Evolutionary conservation across 2,113 vertebrate species (phyloP), one percentile per base, ranked within the genome.

Genomic region (Petromus typicus): DNA sequence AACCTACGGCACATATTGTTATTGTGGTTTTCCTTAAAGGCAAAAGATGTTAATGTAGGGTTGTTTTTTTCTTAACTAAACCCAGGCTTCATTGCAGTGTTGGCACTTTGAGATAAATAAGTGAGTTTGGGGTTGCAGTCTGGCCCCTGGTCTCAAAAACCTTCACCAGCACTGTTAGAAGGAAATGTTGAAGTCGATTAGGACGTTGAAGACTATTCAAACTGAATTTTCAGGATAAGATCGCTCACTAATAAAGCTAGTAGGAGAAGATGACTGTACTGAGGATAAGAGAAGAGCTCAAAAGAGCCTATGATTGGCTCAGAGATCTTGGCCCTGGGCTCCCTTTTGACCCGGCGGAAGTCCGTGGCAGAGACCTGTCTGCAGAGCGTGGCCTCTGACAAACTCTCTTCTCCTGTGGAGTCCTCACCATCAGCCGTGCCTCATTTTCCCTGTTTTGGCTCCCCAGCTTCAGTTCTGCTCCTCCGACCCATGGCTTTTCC

Each of bases 391-490:
- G 69, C 23, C 40, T 37, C 61, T 59, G 71, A 27, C 25, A 17
- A 12, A 7, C 1, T 22, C 30, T 14, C n/a, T 3, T 40, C 11
- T 9, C 9, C 71, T 4, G 4, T 40, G 3, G 12, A 20, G 6
- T 5, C 67, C 10, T 45, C 34, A 25, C 61, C 13, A 1, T 27
- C 32, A 3, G 0, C 37, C 56, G 25, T 11, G 10, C 23, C 51
- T 34, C 25, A 3, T 1, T 3, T 40, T 25, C 20, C 16, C n/a
- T 25, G 23, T 9, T 10, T 3, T n/a, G 45, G 45, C 34, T 8
- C 51, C 20, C 30, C 23, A 37, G 27, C 63, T 79, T 56, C 22
- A 5, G 1, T 64, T 54, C 63, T 10, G 34, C 43, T 25, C 61
- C 87, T 80, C 0, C 0, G 10, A 9, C 5, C 1, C 13, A 10